Conservation (phyloP, 1,140 invertebrate genomes). For the Oreohelix idahoensis region DNA sequence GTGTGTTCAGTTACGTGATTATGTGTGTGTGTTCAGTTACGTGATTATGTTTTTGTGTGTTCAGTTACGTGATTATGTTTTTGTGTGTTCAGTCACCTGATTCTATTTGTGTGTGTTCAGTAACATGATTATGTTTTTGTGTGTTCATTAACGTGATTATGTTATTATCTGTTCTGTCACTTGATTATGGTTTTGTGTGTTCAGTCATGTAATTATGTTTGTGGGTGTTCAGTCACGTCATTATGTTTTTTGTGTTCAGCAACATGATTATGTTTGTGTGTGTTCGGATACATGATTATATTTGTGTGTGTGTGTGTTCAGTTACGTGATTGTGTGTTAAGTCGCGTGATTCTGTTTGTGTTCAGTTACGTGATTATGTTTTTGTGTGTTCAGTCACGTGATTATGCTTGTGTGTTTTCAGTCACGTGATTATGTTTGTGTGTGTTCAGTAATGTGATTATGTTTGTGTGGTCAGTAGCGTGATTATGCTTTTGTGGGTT, state of each 20-base stretch:
- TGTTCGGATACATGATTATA: background rate
- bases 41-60: background rate
- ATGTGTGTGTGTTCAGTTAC: background rate
- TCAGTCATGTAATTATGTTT: background rate
- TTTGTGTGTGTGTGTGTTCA: background rate
- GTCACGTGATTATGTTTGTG: background rate
- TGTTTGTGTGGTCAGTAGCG: background rate
- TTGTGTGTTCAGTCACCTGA: no score
- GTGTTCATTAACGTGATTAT: background rate
- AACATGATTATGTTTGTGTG: background rate
- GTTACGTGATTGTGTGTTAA: background rate
- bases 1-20: background rate
- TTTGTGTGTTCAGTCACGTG: background rate
- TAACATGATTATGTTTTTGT: background rate
- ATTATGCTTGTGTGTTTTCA: background rate
- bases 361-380: background rate
- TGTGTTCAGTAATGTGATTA: background rate
- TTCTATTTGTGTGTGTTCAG: background rate
- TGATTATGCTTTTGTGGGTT: background rate
- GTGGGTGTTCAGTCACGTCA: background rate
- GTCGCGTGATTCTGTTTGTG: background rate
- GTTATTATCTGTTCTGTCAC: background rate
- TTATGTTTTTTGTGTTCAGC: background rate
- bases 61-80: slow-evolving; percentile 1
- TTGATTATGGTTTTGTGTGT: background rate